phyloP scores from a whole-genome alignment of 2,797 vertebrate species.

The Tenualosa thibaudeaui region DNA sequence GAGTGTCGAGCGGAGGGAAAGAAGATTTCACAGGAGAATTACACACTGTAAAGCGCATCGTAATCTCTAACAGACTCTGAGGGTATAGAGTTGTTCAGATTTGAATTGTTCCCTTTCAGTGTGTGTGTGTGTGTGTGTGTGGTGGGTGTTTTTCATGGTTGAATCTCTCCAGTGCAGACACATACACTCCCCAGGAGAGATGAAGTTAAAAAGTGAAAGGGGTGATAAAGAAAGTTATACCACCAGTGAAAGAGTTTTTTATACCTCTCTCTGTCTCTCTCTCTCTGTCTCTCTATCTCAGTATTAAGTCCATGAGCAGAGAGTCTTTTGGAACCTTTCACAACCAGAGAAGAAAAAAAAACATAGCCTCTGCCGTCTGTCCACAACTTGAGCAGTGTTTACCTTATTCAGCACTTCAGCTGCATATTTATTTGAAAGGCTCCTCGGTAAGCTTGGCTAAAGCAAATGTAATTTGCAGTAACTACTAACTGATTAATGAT shows the following conservation, averaged over 20 bases:
- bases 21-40: conserved; percentile 39
- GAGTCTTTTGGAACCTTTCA: background rate
- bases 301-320: background rate
- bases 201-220: conserved; percentile 29
- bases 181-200: conserved; percentile 34
- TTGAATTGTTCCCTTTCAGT: conserved; percentile 30
- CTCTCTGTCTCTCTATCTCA: background rate
- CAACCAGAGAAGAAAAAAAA: background rate
- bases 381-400: background rate
- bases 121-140: background rate
- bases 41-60: conserved; percentile 32
- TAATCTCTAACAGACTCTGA: conserved; percentile 30
- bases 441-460: background rate
- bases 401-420: conserved; percentile 2
- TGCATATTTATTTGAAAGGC: conserved; percentile 3
- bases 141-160: background rate
- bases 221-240: background rate
- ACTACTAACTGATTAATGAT: background rate
- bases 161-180: conserved; percentile 29
- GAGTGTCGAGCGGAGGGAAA: conserved; percentile 13
- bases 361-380: background rate
- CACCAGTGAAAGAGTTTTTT: background rate
- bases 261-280: background rate
- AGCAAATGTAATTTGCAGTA: background rate
- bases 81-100: conserved; percentile 20